Base-by-base conservation (phyloP, 1,140 invertebrate genomes). In the Riptortus pedestris region DNA sequence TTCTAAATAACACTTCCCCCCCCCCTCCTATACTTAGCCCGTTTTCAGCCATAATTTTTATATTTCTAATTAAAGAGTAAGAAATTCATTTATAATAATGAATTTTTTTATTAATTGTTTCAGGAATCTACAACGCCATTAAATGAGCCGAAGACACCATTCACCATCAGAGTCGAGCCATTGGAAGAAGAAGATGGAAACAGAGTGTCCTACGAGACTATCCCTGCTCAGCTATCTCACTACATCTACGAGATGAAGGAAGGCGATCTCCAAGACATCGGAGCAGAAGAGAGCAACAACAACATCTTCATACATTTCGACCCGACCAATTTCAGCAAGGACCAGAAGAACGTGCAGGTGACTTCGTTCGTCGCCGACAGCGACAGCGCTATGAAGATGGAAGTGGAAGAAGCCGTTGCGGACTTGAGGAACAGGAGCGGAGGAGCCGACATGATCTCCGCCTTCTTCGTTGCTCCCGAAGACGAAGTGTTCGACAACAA, bases 331-430 rank as follows among this genome's bases (percentile, higher is more conserved):
- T 43, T 38, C 7, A n/a, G n/a, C n/a, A 61, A 62, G 57, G 47
- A 18, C 9, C 33, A 43, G 24, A 62, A 62, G 27, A 62, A 57
- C 20, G 22, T 68, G 5, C 60, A 68, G 47, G 62, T 69, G 0
- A 68, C 67, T 1, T 68, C 69, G 9, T 69, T 65, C 43, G 20
- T 69, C 14, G 69, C 69, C 11, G 67, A 69, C 61, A 65, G 61
- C 20, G 64, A 65, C 20, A 26, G 51, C 1, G 67, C 64, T 5
- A 47, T 63, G 2, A 48, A 51, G 4, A 64, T 65, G 51, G 47
- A 59, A 16, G 45, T 29, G 18, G 24, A 38, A 2, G 38, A 38
- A 33, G 55, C 20, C 16, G 28, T 20, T 31, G 61, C 31, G 33
- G 67, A 48, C n/a, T n/a, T 26, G 16, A 16, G 5, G 22, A 61